Conservation (phyloP, 2,797 vertebrate species). For the Prunella strophiata region DNA sequence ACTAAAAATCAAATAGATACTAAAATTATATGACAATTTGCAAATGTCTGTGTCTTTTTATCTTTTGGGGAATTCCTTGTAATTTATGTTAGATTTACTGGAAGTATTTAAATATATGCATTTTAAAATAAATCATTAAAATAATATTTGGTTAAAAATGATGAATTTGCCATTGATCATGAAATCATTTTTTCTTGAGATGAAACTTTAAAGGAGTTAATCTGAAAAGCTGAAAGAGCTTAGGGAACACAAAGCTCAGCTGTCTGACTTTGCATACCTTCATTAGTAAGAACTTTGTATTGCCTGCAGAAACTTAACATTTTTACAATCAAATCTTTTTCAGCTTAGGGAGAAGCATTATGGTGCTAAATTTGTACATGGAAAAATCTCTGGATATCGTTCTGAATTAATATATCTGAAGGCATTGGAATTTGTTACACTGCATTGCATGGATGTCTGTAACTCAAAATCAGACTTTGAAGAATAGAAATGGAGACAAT, state of each 20-base stretch:
- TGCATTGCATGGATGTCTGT: neutral
- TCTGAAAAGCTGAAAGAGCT: neutral
- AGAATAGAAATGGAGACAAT: neutral
- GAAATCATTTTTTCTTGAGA: neutral
- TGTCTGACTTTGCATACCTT: neutral
- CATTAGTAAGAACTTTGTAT: neutral
- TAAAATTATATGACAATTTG: neutral
- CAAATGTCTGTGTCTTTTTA: neutral
- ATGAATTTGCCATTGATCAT: neutral
- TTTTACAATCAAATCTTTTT: slow-evolving; percentile 26
- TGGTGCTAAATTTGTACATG: neutral
- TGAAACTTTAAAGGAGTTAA: neutral
- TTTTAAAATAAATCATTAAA: neutral
- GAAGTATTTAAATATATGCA: neutral
- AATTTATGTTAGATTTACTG: neutral
- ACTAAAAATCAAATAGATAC: neutral
- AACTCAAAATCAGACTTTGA: slow-evolving; percentile 5
- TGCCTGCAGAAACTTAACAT: neutral
- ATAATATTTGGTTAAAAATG: neutral
- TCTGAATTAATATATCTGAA: slow-evolving; percentile 32
- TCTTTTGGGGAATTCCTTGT: neutral
- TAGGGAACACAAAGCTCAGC: neutral
- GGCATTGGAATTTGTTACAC: neutral
- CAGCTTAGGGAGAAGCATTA: neutral
- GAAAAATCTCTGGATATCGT: neutral